Conservation (phyloP, 2,888 invertebrate genomes). For the Euphydryas editha region DNA sequence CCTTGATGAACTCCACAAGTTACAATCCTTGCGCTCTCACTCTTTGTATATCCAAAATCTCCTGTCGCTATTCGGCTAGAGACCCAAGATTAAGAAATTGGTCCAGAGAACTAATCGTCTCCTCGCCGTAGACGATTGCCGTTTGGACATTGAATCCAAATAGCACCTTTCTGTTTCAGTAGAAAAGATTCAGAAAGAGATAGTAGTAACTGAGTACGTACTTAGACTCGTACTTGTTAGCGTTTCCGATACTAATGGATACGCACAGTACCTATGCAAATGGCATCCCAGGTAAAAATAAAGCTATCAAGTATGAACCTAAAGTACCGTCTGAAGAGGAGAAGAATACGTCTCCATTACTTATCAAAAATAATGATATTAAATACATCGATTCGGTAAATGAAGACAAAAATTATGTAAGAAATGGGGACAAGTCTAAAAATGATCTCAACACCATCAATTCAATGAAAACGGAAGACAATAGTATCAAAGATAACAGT, state of each 20-base stretch:
- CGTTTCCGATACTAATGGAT: conserved; percentile 72
- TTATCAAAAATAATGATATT: conserved; percentile 62
- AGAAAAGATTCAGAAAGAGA: conserved; percentile 53
- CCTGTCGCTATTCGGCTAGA: conserved; percentile 81
- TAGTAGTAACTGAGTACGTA: conserved; percentile 48
- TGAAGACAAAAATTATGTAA: conserved; percentile 58
- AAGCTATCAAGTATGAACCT: conserved; percentile 65
- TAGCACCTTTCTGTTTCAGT: conserved; percentile 56
- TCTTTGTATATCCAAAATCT: conserved; percentile 76
- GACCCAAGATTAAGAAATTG: conserved; percentile 85
- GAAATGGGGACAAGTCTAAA: conserved; percentile 55
- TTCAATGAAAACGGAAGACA: conserved; percentile 66
- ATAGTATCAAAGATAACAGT: conserved; percentile 53
- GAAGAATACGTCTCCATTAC: conserved; percentile 76
- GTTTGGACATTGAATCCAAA: conserved; percentile 65
- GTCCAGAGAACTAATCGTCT: conserved; percentile 73
- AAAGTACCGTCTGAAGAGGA: conserved; percentile 79
- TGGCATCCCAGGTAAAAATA: conserved; percentile 78
- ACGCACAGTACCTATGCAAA: conserved; percentile 70
- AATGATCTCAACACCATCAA: conserved; percentile 71
- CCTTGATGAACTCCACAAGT: conserved; percentile 82
- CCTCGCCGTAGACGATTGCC: conserved; percentile 65
- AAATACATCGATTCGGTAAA: conserved; percentile 69
- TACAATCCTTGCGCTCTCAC: conserved; percentile 78
- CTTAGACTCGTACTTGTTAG: conserved; percentile 61